Base-by-base conservation (phyloP, 2,888 invertebrate species). In the Phyllotreta cruciferae region DNA sequence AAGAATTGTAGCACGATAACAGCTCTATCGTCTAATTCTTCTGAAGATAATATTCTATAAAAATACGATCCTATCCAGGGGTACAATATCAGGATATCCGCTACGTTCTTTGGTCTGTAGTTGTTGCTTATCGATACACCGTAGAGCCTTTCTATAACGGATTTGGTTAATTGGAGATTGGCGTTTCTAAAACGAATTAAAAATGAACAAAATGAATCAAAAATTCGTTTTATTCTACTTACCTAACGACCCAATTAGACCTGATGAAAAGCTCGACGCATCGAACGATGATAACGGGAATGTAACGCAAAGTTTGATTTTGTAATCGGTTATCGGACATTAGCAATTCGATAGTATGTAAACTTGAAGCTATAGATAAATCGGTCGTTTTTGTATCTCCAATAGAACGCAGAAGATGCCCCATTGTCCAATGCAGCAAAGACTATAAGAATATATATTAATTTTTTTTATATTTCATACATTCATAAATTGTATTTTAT, bases 1-100 rank as follows among this genome's bases (percentile, higher is more conserved):
- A 76, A 75, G 63, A 74, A 73, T 42, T 71, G 71, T 14, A 75
- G 68, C n/a, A 72, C 70, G 14, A 73, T 66, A n/a, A 74, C 45
- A 6, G 73, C 66, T 6, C 71, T 68, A 49, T 73, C 74, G 7
- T 66, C 70, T n/a, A 73, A 62, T 38, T 60, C 38, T 6, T 56
- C 47, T 7, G 50, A 7, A 1, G 64, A 65, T 7, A 75, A 38
- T 7, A 68, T 66, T 54, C 66, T 60, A 54, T 60, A 73, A 55
- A 76, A 76, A 39, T 64, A 56, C 2, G 14, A 3, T 1, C 65
- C 57, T 6, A 75, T 45, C 7, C 65, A 38, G 3, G 75, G 74
- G 60, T 72, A 76, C 10, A 75, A 52, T 6, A 63, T 10, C 24
- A 76, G 71, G 3, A 76, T 63, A 56, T 74, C 72, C 50, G 71